Conservation (phyloP, 2,797 vertebrate species). For the Leontopithecus rosalia region DNA sequence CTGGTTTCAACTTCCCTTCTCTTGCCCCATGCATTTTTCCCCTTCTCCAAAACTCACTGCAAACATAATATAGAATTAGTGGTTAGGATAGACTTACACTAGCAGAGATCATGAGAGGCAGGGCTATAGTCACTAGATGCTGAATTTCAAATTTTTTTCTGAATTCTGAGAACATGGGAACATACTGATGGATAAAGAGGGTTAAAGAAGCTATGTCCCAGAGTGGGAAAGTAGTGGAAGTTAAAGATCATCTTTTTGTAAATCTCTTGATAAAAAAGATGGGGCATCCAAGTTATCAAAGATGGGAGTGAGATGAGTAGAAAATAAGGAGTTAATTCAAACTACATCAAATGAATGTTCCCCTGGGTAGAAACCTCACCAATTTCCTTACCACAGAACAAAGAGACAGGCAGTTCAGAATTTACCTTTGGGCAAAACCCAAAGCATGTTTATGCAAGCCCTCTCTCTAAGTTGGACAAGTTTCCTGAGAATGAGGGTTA, state of each 20-base stretch:
- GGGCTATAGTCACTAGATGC: not conserved
- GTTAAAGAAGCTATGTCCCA: not conserved
- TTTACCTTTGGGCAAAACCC: not conserved
- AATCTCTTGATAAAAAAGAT: not conserved
- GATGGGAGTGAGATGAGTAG: not conserved
- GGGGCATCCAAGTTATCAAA: not conserved
- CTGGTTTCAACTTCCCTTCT: not conserved
- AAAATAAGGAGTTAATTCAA: not conserved
- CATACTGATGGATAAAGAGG: not conserved
- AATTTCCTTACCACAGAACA: not conserved
- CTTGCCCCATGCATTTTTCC: rapidly evolving
- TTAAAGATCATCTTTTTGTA: not conserved
- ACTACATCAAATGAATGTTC: not conserved
- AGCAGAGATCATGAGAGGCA: not conserved
- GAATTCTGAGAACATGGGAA: not conserved
- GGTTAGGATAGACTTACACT: not conserved
- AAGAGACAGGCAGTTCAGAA: not conserved
- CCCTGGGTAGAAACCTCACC: not conserved
- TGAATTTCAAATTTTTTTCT: not conserved
- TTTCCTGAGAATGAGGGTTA: not conserved
- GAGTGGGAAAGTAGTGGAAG: not conserved
- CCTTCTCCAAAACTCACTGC: not conserved
- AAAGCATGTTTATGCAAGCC: not conserved
- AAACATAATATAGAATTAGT: not conserved
- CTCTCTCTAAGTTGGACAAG: not conserved